A percentile compares a stretch with the other conserved stretches of the same genome.
Conservation (phyloP, 2,113 vertebrate genomes). For the Oncorhynchus masou region DNA sequence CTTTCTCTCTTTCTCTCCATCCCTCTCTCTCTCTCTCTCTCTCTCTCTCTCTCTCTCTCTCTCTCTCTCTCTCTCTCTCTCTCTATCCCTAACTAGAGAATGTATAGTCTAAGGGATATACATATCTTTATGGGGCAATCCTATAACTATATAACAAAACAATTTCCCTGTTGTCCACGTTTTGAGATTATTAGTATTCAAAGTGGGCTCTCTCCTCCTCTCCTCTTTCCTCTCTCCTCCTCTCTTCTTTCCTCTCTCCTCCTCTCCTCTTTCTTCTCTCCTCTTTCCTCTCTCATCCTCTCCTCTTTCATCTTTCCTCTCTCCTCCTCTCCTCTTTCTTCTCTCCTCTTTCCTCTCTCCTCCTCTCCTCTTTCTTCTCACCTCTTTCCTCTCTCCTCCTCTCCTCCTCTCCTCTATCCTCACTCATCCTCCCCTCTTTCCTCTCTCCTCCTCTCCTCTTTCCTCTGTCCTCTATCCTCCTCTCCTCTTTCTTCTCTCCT, state of each 20-base stretch:
- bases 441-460: background rate
- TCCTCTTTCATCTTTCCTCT: slow-evolving; percentile 50
- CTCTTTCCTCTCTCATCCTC: background rate
- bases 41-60: too few species aligned
- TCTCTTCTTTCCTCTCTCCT: background rate
- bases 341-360: background rate
- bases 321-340: slow-evolving; percentile 28
- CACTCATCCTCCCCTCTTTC: too few species aligned
- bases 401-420: slow-evolving; percentile 6
- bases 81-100: slow-evolving; percentile 11
- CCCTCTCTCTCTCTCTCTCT: too few species aligned
- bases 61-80: background rate
- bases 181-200: slow-evolving; percentile 67
- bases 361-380: slow-evolving; percentile 48
- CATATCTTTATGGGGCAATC: background rate
- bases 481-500: slow-evolving; percentile 4
- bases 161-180: background rate
- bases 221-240: background rate
- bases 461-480: background rate
- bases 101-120: slow-evolving; percentile 28
- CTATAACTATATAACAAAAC: background rate
- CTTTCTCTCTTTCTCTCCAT: too few species aligned
- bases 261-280: background rate
- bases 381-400: slow-evolving; percentile 19
- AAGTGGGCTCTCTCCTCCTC: slow-evolving; percentile 32